A percentile compares a stretch with the other conserved stretches of the same genome.
Evolutionary conservation across 2,888 invertebrate species (phyloP).

Genomic region (Caenorhabditis sp.): DNA sequence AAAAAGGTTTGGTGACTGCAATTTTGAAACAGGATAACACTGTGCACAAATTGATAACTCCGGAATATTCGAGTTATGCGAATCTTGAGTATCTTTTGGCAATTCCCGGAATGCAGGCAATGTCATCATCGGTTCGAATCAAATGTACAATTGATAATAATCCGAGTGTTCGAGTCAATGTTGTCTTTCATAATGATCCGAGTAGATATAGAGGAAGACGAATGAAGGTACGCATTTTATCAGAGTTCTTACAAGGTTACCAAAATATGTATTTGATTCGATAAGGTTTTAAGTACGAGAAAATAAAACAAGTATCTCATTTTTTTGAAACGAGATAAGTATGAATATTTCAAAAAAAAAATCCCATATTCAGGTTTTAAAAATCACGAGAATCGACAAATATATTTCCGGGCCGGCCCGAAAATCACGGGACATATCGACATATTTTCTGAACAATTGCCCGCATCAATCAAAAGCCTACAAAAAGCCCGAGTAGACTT

Average conservation of each 20-base stretch:
- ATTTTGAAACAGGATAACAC: neutral
- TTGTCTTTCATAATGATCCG: neutral
- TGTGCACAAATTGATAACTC: neutral
- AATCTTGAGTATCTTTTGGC: neutral
- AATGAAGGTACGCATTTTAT: neutral
- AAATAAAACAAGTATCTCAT: too few relatives aligned
- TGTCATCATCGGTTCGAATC: neutral
- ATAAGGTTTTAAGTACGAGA: too few relatives aligned
- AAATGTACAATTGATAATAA: neutral
- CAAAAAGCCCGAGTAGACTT: too few relatives aligned
- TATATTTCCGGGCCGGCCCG: too few relatives aligned
- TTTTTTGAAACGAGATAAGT: too few relatives aligned
- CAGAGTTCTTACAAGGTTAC: neutral
- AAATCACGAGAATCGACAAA: too few relatives aligned
- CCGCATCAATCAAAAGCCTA: too few relatives aligned
- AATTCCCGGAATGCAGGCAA: neutral
- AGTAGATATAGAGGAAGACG: neutral
- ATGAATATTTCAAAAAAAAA: too few relatives aligned
- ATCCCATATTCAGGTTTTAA: too few relatives aligned
- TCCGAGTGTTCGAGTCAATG: neutral
- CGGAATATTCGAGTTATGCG: neutral
- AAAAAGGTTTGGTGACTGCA: constrained; percentile 1
- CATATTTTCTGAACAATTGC: too few relatives aligned
- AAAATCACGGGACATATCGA: too few relatives aligned
- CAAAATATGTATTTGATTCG: neutral